Base-by-base conservation (phyloP, 2,888 invertebrate species). In the Patella pellucida region DNA sequence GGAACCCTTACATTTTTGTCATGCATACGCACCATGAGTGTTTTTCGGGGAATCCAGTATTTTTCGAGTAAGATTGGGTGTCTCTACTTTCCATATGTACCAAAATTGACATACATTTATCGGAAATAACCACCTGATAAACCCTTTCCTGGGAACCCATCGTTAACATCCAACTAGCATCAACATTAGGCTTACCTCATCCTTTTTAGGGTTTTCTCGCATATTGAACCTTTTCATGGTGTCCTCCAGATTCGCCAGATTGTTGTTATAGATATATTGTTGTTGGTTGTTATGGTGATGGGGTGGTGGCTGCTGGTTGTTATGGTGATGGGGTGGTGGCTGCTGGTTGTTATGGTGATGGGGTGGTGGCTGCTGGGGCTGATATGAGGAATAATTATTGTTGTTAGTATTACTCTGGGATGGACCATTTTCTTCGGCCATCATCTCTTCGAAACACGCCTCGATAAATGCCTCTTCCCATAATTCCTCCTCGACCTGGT, bases 391-490 rank as follows among this genome's bases (percentile, higher is more conserved):
- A 23, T 62, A 62, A 23, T 62, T 62, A 23, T 62, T 62, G 23
- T 62, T 62, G 23, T 62, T 62, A 2, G 62, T 62, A 23, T 62
- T 62, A 5, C 71, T 74, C 74, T 74, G 74, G 51, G 74, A 74
- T 9, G 74, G 54, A 14, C 82, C 82, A 67, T 87, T 86, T 76
- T 87, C 87, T 76, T 88, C 87, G 23, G 82, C 83, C 75, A 86
- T 79, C 85, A 87, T 85, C 77, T 87, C 86, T 74, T 87, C 87
- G 82, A 87, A 89, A 81, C 87, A 87, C 9, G 85, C 86, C 74
- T 88, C 88, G 68, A 88, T 86, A 78, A 88, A 87, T 15, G 84
- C 86, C 69, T 88, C 88, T 75, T 89, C 88, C 83, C 84, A 81
- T 16, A 88, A 81, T 73, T 87, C 87, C 70, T 88, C 86, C 74